Evolutionary conservation across 1,140 invertebrate genomes (phyloP), one percentile per base, ranked within the genome.

Genomic region (Cylas formicarius): DNA sequence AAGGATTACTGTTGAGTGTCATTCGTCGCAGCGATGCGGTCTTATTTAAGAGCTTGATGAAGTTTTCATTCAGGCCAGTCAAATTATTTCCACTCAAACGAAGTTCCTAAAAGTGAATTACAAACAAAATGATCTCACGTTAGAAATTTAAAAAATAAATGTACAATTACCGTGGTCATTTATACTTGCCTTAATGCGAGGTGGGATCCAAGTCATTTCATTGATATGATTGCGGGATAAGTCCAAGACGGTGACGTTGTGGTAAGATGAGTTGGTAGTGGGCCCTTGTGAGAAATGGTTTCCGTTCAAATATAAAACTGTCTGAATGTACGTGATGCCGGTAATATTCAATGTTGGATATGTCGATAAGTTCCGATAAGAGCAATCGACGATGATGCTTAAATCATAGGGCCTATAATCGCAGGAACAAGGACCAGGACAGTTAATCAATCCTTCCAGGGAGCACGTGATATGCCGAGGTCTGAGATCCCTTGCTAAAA

Each of bases 1-100:
- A 63, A 18, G 57, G 57, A 58, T 63, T 63, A 20, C 52, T 32
- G 34, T 57, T 28, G n/a, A 62, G 43, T 5, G 37, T 35, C 6
- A 63, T 20, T 13, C 38, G 34, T 32, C 31, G 36, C 4, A 59
- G 23, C 3, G 32, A 26, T 11, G 24, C 37, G 11, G 33, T 23
- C 14, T 48, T 50, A 20, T 44, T 50, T 43, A 63, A 27, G 10
- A 35, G 18, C 8, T 42, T 19, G 16, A 62, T 38, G 14, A 56
- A 13, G 2, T 29, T 18, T 10, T 42, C 11, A 40, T 57, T 37
- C 2, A 62, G 28, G 26, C 41, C 38, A 11, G 26, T 40, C 9
- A 60, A 11, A n/a, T 45, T 31, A 28, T 63, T 63, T 14, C 50
- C 43, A 32, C 55, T 16, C 17, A 62, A 34, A 37, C 55, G 37